Evolutionary conservation across 64 coral and sea anemone genomes (phyloP), one percentile per base, ranked within the genome.

Genomic region (Montipora foliosa): DNA sequence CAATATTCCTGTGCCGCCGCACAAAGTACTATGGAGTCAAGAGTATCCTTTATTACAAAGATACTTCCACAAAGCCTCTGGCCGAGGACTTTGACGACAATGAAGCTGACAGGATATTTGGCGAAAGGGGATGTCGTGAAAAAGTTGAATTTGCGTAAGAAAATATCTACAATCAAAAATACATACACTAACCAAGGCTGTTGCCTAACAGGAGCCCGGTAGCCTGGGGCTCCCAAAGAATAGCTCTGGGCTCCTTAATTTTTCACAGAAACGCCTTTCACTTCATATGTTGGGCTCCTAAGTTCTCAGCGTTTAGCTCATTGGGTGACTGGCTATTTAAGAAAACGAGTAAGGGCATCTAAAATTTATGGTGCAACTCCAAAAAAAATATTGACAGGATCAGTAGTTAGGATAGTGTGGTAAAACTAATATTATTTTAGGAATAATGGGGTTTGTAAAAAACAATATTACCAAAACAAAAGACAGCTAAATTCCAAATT

Each of bases 21-120:
- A 88, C 49, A 19, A 80, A 67, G 1, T 61, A 68, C 75, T 81
- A 88, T 68, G 22, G 78, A 19, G 83, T 74, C 5, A 93, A 77
- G 10, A 89, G 51, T 49, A 93, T 93, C 8, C 80, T 83, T n/a
- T 93, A 93, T 73, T 86, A 92, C 90, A 93, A 93, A 81, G 92
- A 93, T 64, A 88, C 80, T 76, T 4, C 84, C 7, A 79, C 84
- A n/a, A 93, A 93, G 16, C 92, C 92, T 57, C 76, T 93, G 48
- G 92, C 87, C 21, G 92, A 93, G 88, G 92, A 93, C 64, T 93
- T 93, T 73, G 92, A 93, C 53, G 84, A 93, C 37, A 78, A 93
- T 46, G 92, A 93, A 19, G 67, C 84, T 1, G 73, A 61, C 44
- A 93, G 74, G 61, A 75, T 88, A 6, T 93, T 88, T 81, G 92